phyloP scores from a whole-genome alignment of 2,797 vertebrate species.

The Acrossocheilus wenchowensis region DNA sequence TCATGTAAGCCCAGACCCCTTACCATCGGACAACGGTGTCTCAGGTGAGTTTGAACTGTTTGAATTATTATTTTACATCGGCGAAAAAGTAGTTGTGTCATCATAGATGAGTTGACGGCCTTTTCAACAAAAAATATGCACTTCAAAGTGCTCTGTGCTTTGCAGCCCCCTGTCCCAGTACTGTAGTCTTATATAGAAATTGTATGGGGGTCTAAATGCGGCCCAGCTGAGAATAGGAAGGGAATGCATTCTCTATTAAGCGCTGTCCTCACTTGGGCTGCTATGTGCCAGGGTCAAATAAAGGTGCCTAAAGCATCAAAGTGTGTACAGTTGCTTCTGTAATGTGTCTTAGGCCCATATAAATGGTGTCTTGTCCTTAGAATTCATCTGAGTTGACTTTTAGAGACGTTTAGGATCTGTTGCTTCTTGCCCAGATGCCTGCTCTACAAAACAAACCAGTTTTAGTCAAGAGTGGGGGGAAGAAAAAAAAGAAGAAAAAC shows the following conservation, averaged over 20 bases:
- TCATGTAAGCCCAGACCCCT: constrained; percentile 64
- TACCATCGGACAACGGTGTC: constrained; percentile 67
- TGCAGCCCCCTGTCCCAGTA: constrained; percentile 51
- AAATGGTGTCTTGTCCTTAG: not conserved
- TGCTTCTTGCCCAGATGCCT: constrained; percentile 1
- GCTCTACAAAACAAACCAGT: not conserved
- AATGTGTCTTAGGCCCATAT: not conserved
- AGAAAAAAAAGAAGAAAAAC: not conserved
- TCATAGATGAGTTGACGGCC: not conserved
- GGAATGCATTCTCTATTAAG: constrained; percentile 71
- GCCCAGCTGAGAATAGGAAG: constrained; percentile 78
- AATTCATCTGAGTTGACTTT: not conserved
- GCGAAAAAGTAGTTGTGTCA: not conserved
- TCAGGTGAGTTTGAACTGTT: constrained; percentile 68
- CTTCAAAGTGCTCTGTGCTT: not conserved
- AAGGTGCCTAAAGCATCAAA: constrained; percentile 52
- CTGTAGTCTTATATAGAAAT: constrained; percentile 65
- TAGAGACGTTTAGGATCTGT: not conserved
- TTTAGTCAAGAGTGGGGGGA: not conserved
- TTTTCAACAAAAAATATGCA: not conserved
- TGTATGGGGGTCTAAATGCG: constrained; percentile 74
- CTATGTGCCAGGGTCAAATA: constrained; percentile 61
- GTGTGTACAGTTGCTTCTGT: constrained; percentile 3
- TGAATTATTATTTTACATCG: not conserved
- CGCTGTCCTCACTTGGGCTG: constrained; percentile 64